Percentiles rank a stretch among this genome's conserved stretches.
phyloP scores from a whole-genome alignment of 2,113 vertebrate species.

The Sterna hirundo region DNA sequence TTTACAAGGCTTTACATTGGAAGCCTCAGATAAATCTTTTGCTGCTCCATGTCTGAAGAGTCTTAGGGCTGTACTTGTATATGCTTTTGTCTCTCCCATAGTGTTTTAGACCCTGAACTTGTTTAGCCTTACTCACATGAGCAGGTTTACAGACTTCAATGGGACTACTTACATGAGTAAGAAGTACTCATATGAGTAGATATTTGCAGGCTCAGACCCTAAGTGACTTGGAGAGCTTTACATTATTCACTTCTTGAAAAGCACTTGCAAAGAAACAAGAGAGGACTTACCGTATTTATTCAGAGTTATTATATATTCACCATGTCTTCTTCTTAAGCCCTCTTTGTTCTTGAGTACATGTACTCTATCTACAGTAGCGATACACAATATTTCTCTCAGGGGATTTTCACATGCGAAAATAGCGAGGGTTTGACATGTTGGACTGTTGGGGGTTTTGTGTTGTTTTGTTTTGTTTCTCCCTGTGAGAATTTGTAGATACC shows the following conservation, averaged over 20 bases:
- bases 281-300: conserved; percentile 69
- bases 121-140: conserved; percentile 68
- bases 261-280: conserved; percentile 71
- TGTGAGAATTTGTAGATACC: conserved; percentile 43
- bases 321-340: conserved; percentile 67
- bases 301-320: conserved; percentile 72
- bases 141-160: conserved; percentile 69
- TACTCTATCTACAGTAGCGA: conserved; percentile 60
- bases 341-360: conserved; percentile 68
- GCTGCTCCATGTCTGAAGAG: conserved; percentile 67
- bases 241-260: conserved; percentile 71
- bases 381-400: conserved; percentile 52
- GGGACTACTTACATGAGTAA: conserved; percentile 64
- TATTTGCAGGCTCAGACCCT: conserved; percentile 68
- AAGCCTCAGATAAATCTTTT: conserved; percentile 71
- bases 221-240: conserved; percentile 69
- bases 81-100: conserved; percentile 66
- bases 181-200: conserved; percentile 66
- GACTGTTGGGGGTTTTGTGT: conserved; percentile 8
- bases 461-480: conserved; percentile 51
- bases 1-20: conserved; percentile 67
- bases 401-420: conserved; percentile 52
- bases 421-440: neutral
- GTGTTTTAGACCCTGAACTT: conserved; percentile 71
- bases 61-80: conserved; percentile 70